Evolutionary conservation across 2,113 vertebrate genomes (phyloP), one percentile per base, ranked within the genome.

Genomic region (Podarcis muralis): DNA sequence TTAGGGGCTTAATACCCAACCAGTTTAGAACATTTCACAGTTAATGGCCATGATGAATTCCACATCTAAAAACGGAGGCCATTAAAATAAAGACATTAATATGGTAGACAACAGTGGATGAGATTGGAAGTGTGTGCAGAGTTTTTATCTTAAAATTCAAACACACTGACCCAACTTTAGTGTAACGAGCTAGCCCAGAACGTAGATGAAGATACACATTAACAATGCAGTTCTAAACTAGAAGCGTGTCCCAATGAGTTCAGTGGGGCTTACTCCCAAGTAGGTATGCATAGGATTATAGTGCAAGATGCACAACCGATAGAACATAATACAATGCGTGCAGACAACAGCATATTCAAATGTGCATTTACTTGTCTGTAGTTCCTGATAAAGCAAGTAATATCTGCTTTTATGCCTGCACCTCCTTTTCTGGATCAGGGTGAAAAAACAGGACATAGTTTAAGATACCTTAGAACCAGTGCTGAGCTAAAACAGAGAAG

Each of bases 1-100:
- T 90, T 77, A 89, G 87, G 88, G 37, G 71, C 57, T 78, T 88
- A 79, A 71, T 7, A 71, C 48, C n/a, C 80, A 65, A 6, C 18
- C 30, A 74, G 40, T 53, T 25, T 20, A 72, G 66, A 84, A 53
- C 4, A 74, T 35, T 57, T 74, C 43, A 84, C 30, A 22, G 8
- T 71, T 69, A n/a, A 71, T 40, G 15, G 11, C 37, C 20, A 40
- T 48, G 65, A 30, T 69, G 66, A 23, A 32, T 74, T 59, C 23
- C n/a, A 59, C 18, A 83, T 84, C 2, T 57, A 76, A 76, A 62
- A 40, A 81, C 1, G 27, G 32, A 43, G 72, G 37, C n/a, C 53
- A 68, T 79, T 30, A 23, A 84, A 84, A 72, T 30, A 12, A n/a
- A 43, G n/a, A 23, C 6, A 27, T 30, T 53, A 22, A 82, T 7